Evolutionary conservation across 2,797 vertebrate species (phyloP), one percentile per base, ranked within the genome.

Genomic region (Cuniculus paca): DNA sequence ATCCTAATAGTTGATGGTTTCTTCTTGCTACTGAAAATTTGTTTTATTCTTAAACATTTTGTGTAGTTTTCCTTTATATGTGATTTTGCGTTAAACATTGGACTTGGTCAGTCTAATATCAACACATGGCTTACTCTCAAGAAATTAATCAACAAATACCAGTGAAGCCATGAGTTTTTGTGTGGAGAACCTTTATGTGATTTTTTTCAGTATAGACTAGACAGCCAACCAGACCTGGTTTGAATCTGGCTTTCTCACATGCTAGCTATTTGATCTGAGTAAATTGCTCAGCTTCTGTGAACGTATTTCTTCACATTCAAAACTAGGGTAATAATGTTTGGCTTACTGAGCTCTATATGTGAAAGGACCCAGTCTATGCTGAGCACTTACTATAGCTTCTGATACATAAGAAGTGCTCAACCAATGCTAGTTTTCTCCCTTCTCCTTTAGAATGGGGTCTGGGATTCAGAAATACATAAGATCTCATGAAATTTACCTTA

Each of bases 251-350:
- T 90, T 24, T 88, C 48, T 58, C 65, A 81, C 9, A 2, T 78
- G 42, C n/a, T 92, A 42, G 14, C 63, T 93, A 6, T 89, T 72
- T 75, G 60, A 45, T 91, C 72, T 92, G 24, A 42, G 45, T 89
- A 95, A 89, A 95, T 61, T 6, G 28, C 52, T 90, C 78, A 74
- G n/a, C 6, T 78, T 94, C 70, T 95, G 79, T 95, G 79, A 94
- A 92, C 75, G 60, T 93, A 56, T 95, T 87, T 96, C 65, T 52
- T 95, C 56, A 82, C 87, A 36, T 84, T 92, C 45, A 93, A 63
- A 95, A 81, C 8, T 19, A 50, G 54, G 28, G 48, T 92, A 61
- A 56, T 74, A 52, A 63, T 85, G 42, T 82, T 95, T 84, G 48
- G 50, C 31, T 74, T 36, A 20, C 28, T 82, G 60, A 79, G n/a